Base-by-base conservation (phyloP, 2,113 vertebrate species). In the Protomyctophum bolini region DNA sequence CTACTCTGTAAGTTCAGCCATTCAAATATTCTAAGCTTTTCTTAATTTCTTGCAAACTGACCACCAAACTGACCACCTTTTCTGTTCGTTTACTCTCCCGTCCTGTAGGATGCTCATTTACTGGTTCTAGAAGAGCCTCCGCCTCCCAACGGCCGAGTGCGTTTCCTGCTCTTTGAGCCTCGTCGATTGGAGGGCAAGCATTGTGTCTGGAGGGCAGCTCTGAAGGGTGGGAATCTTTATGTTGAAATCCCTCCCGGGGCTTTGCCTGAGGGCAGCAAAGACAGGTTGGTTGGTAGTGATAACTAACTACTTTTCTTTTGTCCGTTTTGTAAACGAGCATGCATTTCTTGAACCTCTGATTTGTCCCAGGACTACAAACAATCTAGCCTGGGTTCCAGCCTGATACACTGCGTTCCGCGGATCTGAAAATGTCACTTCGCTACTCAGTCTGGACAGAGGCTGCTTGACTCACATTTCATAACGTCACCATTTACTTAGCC, bases 261-360 rank as follows among this genome's bases (percentile, higher is more conserved):
- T 69, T 94, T 99, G 90, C 97, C 98, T 2, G 97, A 99, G 87
- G 97, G 98, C 83, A 98, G 97, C 94, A 99, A 98, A 85, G 97
- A 99, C 90, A 96, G 98, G 97, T 98, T 60, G 98, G 97, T 98
- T 60, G 67, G 91, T 41, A 2, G 10, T 6, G 55, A 15, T 41
- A 4, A 41, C 33, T 4, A 41, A 41, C 33, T 6, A 6, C 33
- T 6, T 41, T 41, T 41, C 33, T 41, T 41, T 41, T 41, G 3
- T 41, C 5, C 3, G 33, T 41, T 41, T 41, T 3, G 33, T 41
- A 41, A 41, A 41, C 33, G 5, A 41, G 33, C 33, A 41, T 41
- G 33, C 2, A 41, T 41, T 41, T 41, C 33, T 41, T 41, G 3
- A 41, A 41, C 3, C 21, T 41, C 3, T 41, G 33, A 6, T 41